phyloP scores from a whole-genome alignment of 2,113 vertebrate species.

The Xenopus borealis region DNA sequence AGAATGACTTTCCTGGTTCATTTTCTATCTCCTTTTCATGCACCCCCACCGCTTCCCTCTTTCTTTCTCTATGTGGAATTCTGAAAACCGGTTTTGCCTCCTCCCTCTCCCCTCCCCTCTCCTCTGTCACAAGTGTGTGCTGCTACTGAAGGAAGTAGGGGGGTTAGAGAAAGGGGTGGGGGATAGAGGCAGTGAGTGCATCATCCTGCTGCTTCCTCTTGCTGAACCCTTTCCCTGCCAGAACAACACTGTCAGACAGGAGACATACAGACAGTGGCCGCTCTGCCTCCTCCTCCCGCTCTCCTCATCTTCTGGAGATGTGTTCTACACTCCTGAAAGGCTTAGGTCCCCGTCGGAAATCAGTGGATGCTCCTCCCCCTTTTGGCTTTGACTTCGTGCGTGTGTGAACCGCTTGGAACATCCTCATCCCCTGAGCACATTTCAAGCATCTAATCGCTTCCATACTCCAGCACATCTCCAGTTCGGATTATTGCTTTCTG shows the following conservation, averaged over 20 bases:
- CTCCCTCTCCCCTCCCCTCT: not conserved
- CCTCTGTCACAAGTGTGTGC: not conserved
- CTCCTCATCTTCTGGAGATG: slow-evolving; percentile 27
- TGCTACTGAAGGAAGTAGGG: not conserved
- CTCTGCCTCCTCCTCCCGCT: slow-evolving; percentile 2
- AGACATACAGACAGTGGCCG: not conserved
- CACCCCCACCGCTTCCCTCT: too few relatives aligned
- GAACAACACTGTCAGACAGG: not conserved
- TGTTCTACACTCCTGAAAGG: slow-evolving; percentile 20
- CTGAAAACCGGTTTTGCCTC: too few relatives aligned
- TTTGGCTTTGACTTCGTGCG: slow-evolving; percentile 18
- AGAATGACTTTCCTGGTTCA: too few relatives aligned
- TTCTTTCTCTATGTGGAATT: too few relatives aligned
- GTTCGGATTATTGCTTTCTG: slow-evolving; percentile 9
- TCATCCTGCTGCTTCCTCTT: slow-evolving; percentile 38
- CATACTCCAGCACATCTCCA: not conserved
- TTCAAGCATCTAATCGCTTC: slow-evolving; percentile 11
- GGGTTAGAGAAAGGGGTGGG: slow-evolving; percentile 7
- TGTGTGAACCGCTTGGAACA: slow-evolving; percentile 3
- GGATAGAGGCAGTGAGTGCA: not conserved
- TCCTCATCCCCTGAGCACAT: slow-evolving; percentile 9
- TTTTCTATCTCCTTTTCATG: too few relatives aligned
- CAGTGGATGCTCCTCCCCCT: slow-evolving; percentile 5
- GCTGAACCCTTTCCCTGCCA: slow-evolving; percentile 3
- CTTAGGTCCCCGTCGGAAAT: slow-evolving; percentile 9